Evolutionary conservation across 2,888 invertebrate genomes (phyloP).

Genomic region (Epinotia brunnichana): DNA sequence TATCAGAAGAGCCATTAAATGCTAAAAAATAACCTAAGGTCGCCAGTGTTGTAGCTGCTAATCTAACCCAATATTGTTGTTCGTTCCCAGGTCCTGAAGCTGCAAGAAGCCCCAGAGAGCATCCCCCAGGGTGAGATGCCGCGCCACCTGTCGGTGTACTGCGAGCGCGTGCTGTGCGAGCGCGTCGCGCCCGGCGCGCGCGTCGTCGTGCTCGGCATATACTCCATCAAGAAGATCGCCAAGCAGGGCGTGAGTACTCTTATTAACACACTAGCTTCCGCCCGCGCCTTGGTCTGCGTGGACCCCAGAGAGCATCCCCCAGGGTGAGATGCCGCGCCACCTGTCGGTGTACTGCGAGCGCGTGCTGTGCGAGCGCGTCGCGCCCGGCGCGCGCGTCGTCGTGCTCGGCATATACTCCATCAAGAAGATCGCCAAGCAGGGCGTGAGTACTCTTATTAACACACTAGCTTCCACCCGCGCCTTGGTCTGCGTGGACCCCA

Average conservation of each 20-base stretch:
- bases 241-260: slow-evolving; percentile 80
- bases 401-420: slow-evolving; percentile 98
- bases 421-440: slow-evolving; percentile 90
- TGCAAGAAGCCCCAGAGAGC: slow-evolving; percentile 96
- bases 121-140: slow-evolving; percentile 98
- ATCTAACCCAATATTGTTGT: background rate
- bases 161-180: slow-evolving; percentile 96
- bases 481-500: no score
- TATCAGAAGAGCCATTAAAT: no score
- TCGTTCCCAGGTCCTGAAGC: slow-evolving; percentile 87
- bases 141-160: slow-evolving; percentile 96
- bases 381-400: slow-evolving; percentile 97
- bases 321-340: slow-evolving; percentile 99
- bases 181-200: slow-evolving; percentile 97
- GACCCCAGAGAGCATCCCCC: slow-evolving; percentile 94
- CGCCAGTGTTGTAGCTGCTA: background rate
- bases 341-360: slow-evolving; percentile 97
- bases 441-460: slow-evolving; percentile 65
- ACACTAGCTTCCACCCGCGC: no score
- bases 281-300: no score
- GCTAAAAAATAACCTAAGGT: no score
- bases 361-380: slow-evolving; percentile 94
- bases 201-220: slow-evolving; percentile 96
- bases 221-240: slow-evolving; percentile 95
- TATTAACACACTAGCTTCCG: slow-evolving; percentile 78